Evolutionary conservation across 2,797 vertebrate species (phyloP), one percentile per base, ranked within the genome.

Genomic region (Betta splendens): DNA sequence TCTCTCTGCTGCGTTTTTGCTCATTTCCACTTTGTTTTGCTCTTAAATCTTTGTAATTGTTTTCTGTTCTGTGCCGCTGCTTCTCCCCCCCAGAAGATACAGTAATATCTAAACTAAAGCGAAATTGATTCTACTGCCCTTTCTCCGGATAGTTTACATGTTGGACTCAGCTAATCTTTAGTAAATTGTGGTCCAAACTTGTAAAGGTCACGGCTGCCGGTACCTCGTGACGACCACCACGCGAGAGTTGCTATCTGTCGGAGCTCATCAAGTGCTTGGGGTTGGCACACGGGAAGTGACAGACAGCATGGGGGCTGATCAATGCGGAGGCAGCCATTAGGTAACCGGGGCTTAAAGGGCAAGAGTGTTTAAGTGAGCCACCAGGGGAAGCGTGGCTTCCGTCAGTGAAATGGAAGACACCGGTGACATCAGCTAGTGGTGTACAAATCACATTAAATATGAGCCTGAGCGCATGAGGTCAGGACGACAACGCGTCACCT

Each of bases 301-400:
- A 90, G 87, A 91, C 90, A 91, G 89, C 85, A 71, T 81, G 58
- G 77, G 79, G 87, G 83, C 74, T 88, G 87, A 94, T 93, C 91
- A 92, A 93, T 94, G 90, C 87, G 79, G 85, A 79, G 80, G 85
- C 65, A 73, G 87, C 81, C 84, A 89, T 90, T 84, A 91, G 89
- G 87, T 89, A 89, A 92, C 89, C 85, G 85, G 83, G 81, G 85
- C 87, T 77, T 85, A 93, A 94, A 93, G 90, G 91, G 84, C 88
- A 90, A 84, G 85, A 83, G 77, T 79, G 69, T 80, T 85, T 81
- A 80, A 78, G 75, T 65, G 59, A 69, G 68, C 55, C 43, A 18
- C 71, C 35, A 6, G 76, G 72, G 74, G 79, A 69, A 62, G 67
- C 47, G 47, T 28, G 60, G 64, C 49, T 62, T 77, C 78, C 60